Evolutionary conservation across 2,888 invertebrate genomes (phyloP), one percentile per base, ranked within the genome.

Genomic region (Drosophila colorata): DNA sequence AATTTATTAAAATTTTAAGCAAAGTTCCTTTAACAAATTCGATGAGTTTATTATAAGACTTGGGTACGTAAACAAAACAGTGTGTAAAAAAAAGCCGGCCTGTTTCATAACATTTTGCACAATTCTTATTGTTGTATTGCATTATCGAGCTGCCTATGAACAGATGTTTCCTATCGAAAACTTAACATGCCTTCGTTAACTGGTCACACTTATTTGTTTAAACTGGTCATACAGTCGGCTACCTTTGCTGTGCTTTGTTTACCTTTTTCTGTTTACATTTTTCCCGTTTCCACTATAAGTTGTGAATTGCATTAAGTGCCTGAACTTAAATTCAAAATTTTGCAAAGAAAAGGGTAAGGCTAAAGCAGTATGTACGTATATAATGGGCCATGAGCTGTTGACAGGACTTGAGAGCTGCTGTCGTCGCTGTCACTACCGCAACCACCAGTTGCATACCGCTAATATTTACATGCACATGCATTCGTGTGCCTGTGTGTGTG

Each of bases 401-500:
- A 11, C 46, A 59, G 31, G 16, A 28, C 9, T 7, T 18, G 14
- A 6, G n/a, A 13, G 9, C 41, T 48, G 18, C 33, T n/a, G 35
- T n/a, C 43, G 28, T 25, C 35, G 47, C 14, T 43, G 13, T 14
- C 9, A 56, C 31, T 43, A 46, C 18, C 38, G 46, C 48, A 64
- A 80, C 78, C 81, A 79, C 78, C 64, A 53, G 78, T 79, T 80
- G 78, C 53, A 47, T 72, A 58, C 76, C 58, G 51, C 55, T 41
- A 38, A 56, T 38, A 40, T 59, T 51, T 55, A 48, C 35, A 69
- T 20, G 41, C 38, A 41, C 31, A 35, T 23, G 25, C 48, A 13
- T 33, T 23, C n/a, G 18, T 46, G 20, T n/a, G 16, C 25, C 14
- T 31, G 13, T 5, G 8, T 49, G 13, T 37, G 16, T 44, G 37